Conservation (phyloP, 2,888 invertebrate species). For the Acronicta alni region DNA sequence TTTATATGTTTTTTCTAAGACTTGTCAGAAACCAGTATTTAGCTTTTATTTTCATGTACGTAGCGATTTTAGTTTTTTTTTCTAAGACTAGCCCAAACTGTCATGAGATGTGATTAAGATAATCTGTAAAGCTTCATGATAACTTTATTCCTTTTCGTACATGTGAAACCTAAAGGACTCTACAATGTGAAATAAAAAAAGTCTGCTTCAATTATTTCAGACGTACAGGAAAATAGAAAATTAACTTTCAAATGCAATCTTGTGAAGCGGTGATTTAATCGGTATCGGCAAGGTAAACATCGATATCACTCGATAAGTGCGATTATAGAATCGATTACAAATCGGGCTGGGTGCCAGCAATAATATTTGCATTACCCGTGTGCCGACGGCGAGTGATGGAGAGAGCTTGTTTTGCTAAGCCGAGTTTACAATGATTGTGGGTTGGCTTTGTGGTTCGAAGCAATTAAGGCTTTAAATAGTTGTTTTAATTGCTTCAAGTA, state of each 20-base stretch:
- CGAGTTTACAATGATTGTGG: conserved; percentile 26
- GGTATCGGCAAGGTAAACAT: conserved; percentile 36
- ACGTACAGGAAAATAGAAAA: conserved; percentile 24
- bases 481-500: conserved; percentile 40
- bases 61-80: too few relatives aligned
- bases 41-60: too few relatives aligned
- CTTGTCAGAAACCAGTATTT: too few relatives aligned
- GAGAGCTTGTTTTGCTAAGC: conserved; percentile 28
- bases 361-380: conserved; percentile 52
- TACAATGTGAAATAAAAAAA: too few relatives aligned
- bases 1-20: too few relatives aligned
- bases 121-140: too few relatives aligned
- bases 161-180: too few relatives aligned
- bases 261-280: conserved; percentile 30
- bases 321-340: conserved; percentile 53
- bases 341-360: conserved; percentile 44
- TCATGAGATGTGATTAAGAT: too few relatives aligned
- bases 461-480: conserved; percentile 46
- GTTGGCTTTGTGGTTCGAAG: conserved; percentile 10
- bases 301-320: conserved; percentile 46
- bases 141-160: too few relatives aligned
- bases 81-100: too few relatives aligned
- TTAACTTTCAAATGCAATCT: conserved; percentile 26
- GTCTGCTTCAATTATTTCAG: neutral
- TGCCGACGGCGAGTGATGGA: conserved; percentile 31